These are phyloP conservation scores for Salpingus planirostris DNA, from an alignment of 2,888 invertebrate genomes.

Conservation along the genomic window DNA sequence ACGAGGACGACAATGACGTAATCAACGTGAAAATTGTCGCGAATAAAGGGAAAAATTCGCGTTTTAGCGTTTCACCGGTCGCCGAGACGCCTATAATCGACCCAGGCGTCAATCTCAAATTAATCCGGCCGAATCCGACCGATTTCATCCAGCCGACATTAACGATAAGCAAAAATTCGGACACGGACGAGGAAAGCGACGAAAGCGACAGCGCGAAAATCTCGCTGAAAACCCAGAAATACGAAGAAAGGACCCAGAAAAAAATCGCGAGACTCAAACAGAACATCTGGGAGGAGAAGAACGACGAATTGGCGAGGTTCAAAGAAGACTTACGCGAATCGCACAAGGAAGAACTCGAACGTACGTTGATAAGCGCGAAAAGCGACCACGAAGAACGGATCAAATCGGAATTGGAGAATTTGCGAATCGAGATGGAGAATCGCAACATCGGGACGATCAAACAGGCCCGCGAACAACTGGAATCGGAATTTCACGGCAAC, in stretches of 20 bases:
- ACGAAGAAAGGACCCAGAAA: conserved; percentile 39
- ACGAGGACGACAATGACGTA: conserved; percentile 25
- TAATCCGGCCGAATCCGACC: conserved; percentile 49
- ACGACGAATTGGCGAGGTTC: conserved; percentile 37
- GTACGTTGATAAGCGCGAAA: conserved; percentile 42
- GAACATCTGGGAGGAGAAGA: conserved; percentile 46
- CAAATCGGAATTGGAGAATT: conserved; percentile 41
- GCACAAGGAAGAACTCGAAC: conserved; percentile 45
- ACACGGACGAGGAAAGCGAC: conserved; percentile 41
- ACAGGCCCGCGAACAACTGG: conserved; percentile 35
- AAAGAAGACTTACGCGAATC: conserved; percentile 36
- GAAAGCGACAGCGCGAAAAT: conserved; percentile 20
- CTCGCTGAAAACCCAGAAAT: conserved; percentile 18
- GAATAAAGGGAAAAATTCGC: conserved; percentile 21
- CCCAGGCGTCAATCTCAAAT: conserved; percentile 32
- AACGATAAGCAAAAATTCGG: conserved; percentile 44
- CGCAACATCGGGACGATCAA: conserved; percentile 34
- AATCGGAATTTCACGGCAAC: conserved; percentile 44
- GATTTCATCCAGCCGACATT: conserved; percentile 53
- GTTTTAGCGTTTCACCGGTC: conserved; percentile 33
- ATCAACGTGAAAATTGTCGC: conserved; percentile 28
- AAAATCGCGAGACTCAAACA: conserved; percentile 48
- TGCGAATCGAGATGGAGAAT: conserved; percentile 46
- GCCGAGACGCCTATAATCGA: too few relatives aligned
- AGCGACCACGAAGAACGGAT: conserved; percentile 31